Conservation (phyloP, 2,888 invertebrate species). For the Steinernema scapterisci region DNA sequence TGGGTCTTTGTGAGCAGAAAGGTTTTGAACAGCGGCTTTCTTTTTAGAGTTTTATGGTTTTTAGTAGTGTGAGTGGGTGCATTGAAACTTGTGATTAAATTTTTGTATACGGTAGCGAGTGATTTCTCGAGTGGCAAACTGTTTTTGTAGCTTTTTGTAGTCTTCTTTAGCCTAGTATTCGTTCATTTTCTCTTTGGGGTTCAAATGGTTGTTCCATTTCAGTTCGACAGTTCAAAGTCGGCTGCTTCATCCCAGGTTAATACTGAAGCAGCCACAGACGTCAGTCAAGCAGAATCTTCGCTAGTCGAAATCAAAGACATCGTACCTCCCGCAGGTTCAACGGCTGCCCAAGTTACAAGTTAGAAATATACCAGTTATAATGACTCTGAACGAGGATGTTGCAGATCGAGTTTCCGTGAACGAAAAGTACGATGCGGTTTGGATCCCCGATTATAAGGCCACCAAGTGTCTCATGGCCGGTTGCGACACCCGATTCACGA, state of each 20-base stretch:
- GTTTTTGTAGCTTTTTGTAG: background rate
- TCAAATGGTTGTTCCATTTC: too few relatives aligned
- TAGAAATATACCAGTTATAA: too few relatives aligned
- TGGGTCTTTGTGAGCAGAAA: too few relatives aligned
- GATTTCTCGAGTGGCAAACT: too few relatives aligned
- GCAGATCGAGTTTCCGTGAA: background rate
- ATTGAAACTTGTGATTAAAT: too few relatives aligned
- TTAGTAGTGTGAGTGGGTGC: too few relatives aligned
- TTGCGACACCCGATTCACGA: slow-evolving; percentile 80
- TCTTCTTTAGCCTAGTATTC: too few relatives aligned
- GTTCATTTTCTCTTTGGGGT: too few relatives aligned
- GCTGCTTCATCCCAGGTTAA: background rate
- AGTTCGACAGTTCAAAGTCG: background rate
- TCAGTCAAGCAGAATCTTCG: background rate
- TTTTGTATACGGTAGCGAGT: too few relatives aligned
- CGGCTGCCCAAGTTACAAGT: background rate
- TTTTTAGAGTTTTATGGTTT: too few relatives aligned
- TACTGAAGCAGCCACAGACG: background rate
- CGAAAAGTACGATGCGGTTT: slow-evolving; percentile 71
- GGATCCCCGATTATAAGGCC: slow-evolving; percentile 83
- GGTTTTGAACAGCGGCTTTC: too few relatives aligned
- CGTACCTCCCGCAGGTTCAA: background rate
- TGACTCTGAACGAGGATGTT: too few relatives aligned
- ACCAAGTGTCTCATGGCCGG: slow-evolving; percentile 77
- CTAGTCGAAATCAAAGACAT: background rate